Conservation (phyloP, 2,797 vertebrate species). For the Lepus oiostolus region DNA sequence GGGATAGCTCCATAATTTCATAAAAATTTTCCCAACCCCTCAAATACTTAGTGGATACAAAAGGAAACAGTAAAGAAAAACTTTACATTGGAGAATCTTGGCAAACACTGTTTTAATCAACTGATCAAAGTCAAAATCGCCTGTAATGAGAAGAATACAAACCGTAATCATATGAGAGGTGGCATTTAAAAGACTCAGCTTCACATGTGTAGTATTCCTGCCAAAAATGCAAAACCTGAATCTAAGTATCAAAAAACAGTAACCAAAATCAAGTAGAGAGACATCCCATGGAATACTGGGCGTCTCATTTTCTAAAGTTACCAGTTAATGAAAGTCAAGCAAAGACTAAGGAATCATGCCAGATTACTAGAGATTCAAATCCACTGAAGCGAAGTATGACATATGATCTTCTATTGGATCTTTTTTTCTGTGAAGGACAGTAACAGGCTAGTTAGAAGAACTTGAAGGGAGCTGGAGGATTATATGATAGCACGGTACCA, state of each 20-base stretch:
- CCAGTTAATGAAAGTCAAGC: background rate
- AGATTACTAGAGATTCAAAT: background rate
- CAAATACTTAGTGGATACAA: background rate
- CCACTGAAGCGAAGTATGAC: background rate
- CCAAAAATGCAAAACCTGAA: background rate
- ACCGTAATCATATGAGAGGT: background rate
- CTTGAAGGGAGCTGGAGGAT: background rate
- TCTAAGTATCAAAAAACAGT: background rate
- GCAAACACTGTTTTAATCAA: background rate
- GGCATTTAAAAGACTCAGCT: background rate
- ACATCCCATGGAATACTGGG: background rate
- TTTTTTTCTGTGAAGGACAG: background rate
- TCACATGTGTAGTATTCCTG: background rate
- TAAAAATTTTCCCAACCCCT: background rate
- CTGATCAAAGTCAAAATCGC: background rate
- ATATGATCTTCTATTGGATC: background rate
- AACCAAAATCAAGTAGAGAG: background rate
- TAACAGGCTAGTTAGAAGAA: background rate
- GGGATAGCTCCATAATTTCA: background rate
- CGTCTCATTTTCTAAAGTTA: background rate
- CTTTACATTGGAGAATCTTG: background rate
- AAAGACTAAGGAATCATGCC: background rate
- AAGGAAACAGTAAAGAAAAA: background rate
- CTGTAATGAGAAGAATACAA: background rate
- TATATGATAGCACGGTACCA: background rate